A percentile compares a stretch with the other conserved stretches of the same genome.
phyloP scores from a whole-genome alignment of 2,113 vertebrate genomes.

The Amphiprion percula region DNA sequence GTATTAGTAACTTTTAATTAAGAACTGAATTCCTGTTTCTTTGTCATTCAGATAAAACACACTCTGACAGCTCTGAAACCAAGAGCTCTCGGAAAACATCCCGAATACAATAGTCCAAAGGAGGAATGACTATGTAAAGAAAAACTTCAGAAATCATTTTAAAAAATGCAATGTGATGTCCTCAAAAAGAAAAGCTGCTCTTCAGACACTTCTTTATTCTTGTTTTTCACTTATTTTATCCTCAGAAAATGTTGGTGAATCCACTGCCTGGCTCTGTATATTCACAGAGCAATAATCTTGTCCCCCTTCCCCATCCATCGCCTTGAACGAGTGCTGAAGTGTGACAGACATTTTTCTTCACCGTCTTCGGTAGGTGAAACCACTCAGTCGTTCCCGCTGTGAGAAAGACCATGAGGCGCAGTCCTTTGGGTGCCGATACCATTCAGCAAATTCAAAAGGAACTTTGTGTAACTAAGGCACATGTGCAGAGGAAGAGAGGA shows the following conservation, averaged over 20 bases:
- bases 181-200: not conserved
- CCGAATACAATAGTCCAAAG: not conserved
- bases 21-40: not conserved
- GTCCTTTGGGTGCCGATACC: constrained; percentile 51
- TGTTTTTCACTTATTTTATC: constrained; percentile 15
- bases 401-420: constrained; percentile 41
- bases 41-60: not conserved
- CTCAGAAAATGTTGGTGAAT: constrained; percentile 21
- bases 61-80: too few relatives aligned
- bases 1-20: not conserved
- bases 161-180: not conserved
- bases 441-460: constrained; percentile 68
- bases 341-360: constrained; percentile 62
- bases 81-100: not conserved
- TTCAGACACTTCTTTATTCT: constrained; percentile 16
- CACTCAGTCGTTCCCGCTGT: constrained; percentile 47
- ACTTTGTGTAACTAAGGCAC: constrained; percentile 43
- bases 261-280: constrained; percentile 10
- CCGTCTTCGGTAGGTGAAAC: constrained; percentile 45
- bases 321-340: constrained; percentile 62
- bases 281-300: constrained; percentile 50
- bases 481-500: constrained; percentile 33
- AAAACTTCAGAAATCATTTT: not conserved
- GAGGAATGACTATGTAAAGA: not conserved
- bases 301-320: constrained; percentile 36